Conservation (phyloP, 2,888 invertebrate genomes). For the Ormia ochracea region DNA sequence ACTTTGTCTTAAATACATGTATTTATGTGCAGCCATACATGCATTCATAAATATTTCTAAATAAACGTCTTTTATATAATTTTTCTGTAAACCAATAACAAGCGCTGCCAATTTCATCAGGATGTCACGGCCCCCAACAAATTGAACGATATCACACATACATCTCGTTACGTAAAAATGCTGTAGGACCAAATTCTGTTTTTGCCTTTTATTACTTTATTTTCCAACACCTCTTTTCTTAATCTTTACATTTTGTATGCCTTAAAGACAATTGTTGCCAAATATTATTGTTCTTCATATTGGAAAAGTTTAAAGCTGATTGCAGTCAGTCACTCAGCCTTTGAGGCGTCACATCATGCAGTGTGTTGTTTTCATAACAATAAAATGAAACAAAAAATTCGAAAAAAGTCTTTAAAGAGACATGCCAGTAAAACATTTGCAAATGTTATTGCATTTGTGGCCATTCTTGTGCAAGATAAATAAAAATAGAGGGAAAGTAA, state of each 20-base stretch:
- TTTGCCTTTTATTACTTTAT: too few relatives aligned
- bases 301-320: background rate
- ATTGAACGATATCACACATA: too few relatives aligned
- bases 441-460: background rate
- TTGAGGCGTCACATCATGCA: conserved; percentile 56
- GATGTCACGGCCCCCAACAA: too few relatives aligned
- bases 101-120: too few relatives aligned
- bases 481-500: conserved; percentile 11
- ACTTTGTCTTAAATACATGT: too few relatives aligned
- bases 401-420: conserved; percentile 34
- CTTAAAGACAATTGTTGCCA: conserved; percentile 56
- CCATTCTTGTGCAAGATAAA: background rate
- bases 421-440: background rate
- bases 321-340: conserved; percentile 28
- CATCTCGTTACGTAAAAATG: too few relatives aligned
- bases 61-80: too few relatives aligned
- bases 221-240: background rate
- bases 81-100: too few relatives aligned
- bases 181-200: too few relatives aligned
- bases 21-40: too few relatives aligned
- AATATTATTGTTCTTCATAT: conserved; percentile 2
- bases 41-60: too few relatives aligned
- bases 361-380: conserved; percentile 51
- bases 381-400: conserved; percentile 45
- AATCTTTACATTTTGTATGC: background rate